phyloP scores from a whole-genome alignment of 2,888 invertebrate species.

The Euclidia mi region DNA sequence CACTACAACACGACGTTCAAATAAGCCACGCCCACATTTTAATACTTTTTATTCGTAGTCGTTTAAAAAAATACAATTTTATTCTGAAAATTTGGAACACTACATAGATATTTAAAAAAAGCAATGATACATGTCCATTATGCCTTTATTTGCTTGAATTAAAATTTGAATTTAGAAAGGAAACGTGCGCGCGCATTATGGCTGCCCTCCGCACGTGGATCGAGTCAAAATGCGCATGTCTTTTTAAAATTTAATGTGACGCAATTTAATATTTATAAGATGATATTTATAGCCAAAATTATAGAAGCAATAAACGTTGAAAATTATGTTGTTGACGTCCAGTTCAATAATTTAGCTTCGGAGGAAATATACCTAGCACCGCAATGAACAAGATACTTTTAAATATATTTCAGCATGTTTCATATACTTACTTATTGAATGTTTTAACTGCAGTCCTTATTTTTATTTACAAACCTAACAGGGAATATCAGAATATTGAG shows the following conservation, averaged over 20 bases:
- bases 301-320: constrained; percentile 8
- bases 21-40: constrained; percentile 57
- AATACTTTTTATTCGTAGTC: constrained; percentile 32
- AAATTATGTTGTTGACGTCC: constrained; percentile 8
- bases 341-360: constrained; percentile 14
- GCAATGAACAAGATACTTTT: not conserved
- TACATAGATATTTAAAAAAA: too few relatives aligned
- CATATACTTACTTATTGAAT: too few relatives aligned
- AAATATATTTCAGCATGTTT: not conserved
- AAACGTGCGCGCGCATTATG: constrained; percentile 39
- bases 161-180: constrained; percentile 12
- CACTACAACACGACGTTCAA: constrained; percentile 42
- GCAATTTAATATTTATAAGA: constrained; percentile 26
- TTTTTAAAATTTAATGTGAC: constrained; percentile 26
- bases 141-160: not conserved
- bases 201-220: constrained; percentile 47
- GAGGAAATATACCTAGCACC: not conserved
- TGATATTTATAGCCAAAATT: constrained; percentile 28
- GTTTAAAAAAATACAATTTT: not conserved
- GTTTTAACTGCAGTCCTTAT: too few relatives aligned
- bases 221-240: constrained; percentile 60
- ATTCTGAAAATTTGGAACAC: not conserved
- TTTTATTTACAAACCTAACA: too few relatives aligned
- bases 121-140: too few relatives aligned
- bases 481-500: too few relatives aligned